Evolutionary conservation across 1,140 invertebrate genomes (phyloP).

Genomic region (Papilio polytes): DNA sequence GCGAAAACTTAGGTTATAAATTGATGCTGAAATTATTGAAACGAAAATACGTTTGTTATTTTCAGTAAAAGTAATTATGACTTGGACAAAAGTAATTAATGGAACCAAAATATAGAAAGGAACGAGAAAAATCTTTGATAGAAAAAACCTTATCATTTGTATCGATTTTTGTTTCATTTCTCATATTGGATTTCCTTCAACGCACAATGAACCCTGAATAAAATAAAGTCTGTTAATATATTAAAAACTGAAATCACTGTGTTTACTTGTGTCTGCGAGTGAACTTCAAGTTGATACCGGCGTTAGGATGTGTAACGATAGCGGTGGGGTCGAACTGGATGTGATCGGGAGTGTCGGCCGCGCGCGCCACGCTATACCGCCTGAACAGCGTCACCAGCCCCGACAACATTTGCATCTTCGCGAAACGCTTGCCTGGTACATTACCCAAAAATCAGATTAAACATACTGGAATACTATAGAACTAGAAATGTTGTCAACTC

Average conservation of each 20-base stretch:
- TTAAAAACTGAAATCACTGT: too few relatives aligned
- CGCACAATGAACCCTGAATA: too few relatives aligned
- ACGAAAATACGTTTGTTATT: background rate
- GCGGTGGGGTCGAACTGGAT: conserved; percentile 46
- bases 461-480: too few relatives aligned
- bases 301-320: conserved; percentile 42
- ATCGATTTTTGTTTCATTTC: background rate
- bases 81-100: too few relatives aligned
- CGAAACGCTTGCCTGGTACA: conserved; percentile 59
- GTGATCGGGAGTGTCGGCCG: conserved; percentile 44
- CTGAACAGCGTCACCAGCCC: conserved; percentile 56
- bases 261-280: background rate
- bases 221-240: too few relatives aligned
- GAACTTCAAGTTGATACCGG: conserved; percentile 51
- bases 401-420: conserved; percentile 61
- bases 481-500: background rate
- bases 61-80: too few relatives aligned
- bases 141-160: background rate
- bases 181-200: background rate
- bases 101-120: too few relatives aligned
- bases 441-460: background rate
- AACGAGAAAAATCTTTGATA: background rate
- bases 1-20: background rate
- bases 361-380: conserved; percentile 51
- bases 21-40: background rate